Conservation (phyloP, 2,797 vertebrate species). For the Sarcophilus harrisii region DNA sequence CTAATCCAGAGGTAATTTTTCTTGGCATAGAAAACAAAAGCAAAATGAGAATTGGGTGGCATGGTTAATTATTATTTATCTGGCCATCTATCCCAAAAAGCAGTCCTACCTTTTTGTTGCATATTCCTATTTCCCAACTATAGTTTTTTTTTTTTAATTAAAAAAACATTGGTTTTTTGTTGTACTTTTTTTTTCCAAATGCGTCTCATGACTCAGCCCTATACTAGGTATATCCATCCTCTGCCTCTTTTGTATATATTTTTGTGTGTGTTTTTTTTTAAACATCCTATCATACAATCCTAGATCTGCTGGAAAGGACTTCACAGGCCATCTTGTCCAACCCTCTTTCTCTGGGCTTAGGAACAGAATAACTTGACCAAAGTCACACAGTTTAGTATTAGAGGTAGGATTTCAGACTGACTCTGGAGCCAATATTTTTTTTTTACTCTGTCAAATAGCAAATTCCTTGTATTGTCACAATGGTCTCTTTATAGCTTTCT, state of each 20-base stretch:
- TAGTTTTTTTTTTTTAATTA: background rate
- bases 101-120: background rate
- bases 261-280: background rate
- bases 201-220: background rate
- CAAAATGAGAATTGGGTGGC: background rate
- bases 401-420: background rate
- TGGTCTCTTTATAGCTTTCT: background rate
- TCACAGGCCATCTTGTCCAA: background rate
- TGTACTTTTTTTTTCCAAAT: background rate
- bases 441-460: background rate
- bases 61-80: background rate
- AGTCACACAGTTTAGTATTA: background rate
- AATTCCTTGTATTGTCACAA: background rate
- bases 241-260: background rate
- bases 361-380: background rate
- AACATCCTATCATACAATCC: background rate
- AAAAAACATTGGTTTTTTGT: background rate
- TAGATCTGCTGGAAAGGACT: background rate
- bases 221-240: background rate
- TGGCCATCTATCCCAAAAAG: background rate
- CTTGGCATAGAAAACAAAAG: background rate
- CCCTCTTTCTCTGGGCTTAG: background rate
- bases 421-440: background rate
- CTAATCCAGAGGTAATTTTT: fast-evolving
- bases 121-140: background rate